Percentiles rank a stretch among this genome's conserved stretches.
Evolutionary conservation across 1,140 invertebrate genomes (phyloP).

Genomic region (Oreohelix idahoensis): DNA sequence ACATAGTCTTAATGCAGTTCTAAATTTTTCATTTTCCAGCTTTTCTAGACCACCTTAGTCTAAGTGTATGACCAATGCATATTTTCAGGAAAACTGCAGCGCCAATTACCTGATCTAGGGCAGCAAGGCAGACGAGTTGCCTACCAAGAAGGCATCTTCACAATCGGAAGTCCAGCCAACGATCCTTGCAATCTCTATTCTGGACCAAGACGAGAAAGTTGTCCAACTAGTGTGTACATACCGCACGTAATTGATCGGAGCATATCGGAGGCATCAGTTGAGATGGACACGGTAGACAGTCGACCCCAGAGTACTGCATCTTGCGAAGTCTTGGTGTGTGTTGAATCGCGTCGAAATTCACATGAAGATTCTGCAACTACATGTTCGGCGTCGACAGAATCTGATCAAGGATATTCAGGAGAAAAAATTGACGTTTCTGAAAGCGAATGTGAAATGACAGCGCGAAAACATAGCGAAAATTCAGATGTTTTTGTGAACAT

Average conservation of each 20-base stretch:
- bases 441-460: background rate
- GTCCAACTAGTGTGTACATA: background rate
- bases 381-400: background rate
- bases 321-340: background rate
- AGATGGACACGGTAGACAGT: background rate
- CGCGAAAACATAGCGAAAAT: too few relatives aligned
- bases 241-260: background rate
- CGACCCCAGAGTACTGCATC: background rate
- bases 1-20: background rate
- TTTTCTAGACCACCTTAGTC: too few relatives aligned
- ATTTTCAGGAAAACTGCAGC: background rate
- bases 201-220: background rate
- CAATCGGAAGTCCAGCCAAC: background rate
- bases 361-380: background rate
- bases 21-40: background rate
- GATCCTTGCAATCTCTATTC: background rate
- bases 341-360: background rate
- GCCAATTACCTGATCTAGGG: background rate
- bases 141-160: background rate
- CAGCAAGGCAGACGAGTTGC: background rate
- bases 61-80: background rate
- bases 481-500: background rate
- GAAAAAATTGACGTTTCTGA: background rate
- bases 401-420: background rate
- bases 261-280: background rate